A percentile compares a stretch with the other conserved stretches of the same genome.
These are phyloP conservation scores for Sapajus apella DNA, from an alignment of 2,113 vertebrate species.

Conservation along the genomic window DNA sequence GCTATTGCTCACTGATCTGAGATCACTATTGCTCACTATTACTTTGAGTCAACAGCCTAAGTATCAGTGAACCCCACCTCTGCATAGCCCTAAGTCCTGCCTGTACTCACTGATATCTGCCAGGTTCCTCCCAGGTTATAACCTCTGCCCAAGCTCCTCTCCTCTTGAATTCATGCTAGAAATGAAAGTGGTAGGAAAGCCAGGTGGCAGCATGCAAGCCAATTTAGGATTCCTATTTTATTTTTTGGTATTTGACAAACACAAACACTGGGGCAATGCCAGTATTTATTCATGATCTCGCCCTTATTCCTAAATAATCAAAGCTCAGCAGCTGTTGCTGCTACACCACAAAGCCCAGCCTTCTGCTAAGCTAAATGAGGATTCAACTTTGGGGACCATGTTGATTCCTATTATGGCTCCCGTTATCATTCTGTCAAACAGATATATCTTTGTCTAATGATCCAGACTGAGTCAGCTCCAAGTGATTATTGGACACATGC, in stretches of 20 bases:
- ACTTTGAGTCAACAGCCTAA: not conserved
- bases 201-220: conserved; percentile 37
- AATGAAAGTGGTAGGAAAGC: not conserved
- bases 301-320: conserved; percentile 18
- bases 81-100: not conserved
- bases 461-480: not conserved
- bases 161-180: not conserved
- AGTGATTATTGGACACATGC: not conserved
- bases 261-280: conserved; percentile 46
- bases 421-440: not conserved
- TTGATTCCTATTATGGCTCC: not conserved
- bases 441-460: not conserved
- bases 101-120: not conserved
- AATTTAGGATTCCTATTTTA: conserved; percentile 41
- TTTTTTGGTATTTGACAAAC: conserved; percentile 71
- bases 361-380: not conserved
- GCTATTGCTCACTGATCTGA: not conserved
- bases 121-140: not conserved
- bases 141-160: not conserved
- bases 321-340: not conserved
- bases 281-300: conserved; percentile 11
- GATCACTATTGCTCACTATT: too few species aligned
- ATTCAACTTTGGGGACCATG: not conserved
- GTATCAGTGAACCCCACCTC: not conserved
- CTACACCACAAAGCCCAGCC: not conserved